These are phyloP conservation scores for Ptilodon capucinus DNA, from an alignment of 2,888 invertebrate species.

Conservation along the genomic window DNA sequence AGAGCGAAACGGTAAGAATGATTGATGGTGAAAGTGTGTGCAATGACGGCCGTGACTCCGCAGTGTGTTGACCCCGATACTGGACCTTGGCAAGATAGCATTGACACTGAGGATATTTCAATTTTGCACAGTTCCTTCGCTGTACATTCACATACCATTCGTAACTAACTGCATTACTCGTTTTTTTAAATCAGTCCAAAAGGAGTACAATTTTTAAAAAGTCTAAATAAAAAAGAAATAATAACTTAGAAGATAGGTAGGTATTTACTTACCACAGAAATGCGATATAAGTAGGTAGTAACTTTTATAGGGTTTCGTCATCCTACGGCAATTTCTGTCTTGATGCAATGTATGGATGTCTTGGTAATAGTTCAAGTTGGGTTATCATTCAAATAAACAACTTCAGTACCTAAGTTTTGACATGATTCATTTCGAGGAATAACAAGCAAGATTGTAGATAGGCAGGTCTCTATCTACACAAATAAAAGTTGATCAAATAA, in stretches of 20 bases:
- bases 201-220: too few relatives aligned
- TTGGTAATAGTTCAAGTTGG: neutral
- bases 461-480: too few relatives aligned
- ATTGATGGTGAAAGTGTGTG: slow-evolving; percentile 47
- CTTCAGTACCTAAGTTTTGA: neutral
- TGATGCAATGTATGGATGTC: neutral
- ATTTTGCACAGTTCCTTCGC: slow-evolving; percentile 1
- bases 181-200: neutral
- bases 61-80: slow-evolving; percentile 37
- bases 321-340: neutral
- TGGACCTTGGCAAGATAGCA: slow-evolving; percentile 23
- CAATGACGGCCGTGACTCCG: slow-evolving; percentile 6
- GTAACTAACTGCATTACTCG: neutral
- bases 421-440: too few relatives aligned
- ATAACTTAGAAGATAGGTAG: too few relatives aligned
- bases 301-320: neutral
- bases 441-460: too few relatives aligned
- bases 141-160: neutral
- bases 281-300: too few relatives aligned
- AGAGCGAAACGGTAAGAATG: slow-evolving; percentile 45
- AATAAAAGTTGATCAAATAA: too few relatives aligned
- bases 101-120: slow-evolving; percentile 23
- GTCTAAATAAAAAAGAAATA: too few relatives aligned
- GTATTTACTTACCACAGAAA: too few relatives aligned
- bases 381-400: neutral